A percentile compares a stretch with the other conserved stretches of the same genome.
These are phyloP conservation scores for Grapholita molesta DNA, from an alignment of 1,140 invertebrate genomes.

Conservation along the genomic window DNA sequence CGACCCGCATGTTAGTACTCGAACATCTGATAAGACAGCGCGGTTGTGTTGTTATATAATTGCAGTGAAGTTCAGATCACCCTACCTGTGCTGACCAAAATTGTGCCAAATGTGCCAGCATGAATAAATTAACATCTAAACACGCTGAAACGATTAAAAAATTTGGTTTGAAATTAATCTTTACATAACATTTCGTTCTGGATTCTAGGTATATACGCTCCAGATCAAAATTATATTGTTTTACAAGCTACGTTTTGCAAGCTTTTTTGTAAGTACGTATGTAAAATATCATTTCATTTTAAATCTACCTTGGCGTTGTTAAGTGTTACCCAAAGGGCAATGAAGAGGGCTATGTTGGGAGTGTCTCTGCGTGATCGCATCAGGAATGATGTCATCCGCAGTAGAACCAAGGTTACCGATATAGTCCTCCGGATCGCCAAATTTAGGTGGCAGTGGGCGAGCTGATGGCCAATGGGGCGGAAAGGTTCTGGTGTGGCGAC, in stretches of 20 bases:
- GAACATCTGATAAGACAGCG: background rate
- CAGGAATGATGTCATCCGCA: no score
- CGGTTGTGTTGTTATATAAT: background rate
- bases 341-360: no score
- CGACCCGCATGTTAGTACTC: background rate
- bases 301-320: no score
- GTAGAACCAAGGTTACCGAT: no score
- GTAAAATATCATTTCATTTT: no score
- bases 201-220: background rate
- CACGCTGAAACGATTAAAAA: background rate
- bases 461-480: no score
- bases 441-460: no score
- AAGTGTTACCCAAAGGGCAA: background rate
- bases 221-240: background rate
- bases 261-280: background rate
- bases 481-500: no score
- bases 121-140: conserved; percentile 1
- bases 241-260: background rate
- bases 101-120: background rate
- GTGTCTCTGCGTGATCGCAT: no score
- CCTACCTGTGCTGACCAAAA: background rate
- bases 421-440: no score
- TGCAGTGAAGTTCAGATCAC: background rate
- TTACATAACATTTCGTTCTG: background rate
- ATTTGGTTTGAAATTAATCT: background rate